Evolutionary conservation across 2,888 invertebrate species (phyloP).

Genomic region (Cerastoderma edule): DNA sequence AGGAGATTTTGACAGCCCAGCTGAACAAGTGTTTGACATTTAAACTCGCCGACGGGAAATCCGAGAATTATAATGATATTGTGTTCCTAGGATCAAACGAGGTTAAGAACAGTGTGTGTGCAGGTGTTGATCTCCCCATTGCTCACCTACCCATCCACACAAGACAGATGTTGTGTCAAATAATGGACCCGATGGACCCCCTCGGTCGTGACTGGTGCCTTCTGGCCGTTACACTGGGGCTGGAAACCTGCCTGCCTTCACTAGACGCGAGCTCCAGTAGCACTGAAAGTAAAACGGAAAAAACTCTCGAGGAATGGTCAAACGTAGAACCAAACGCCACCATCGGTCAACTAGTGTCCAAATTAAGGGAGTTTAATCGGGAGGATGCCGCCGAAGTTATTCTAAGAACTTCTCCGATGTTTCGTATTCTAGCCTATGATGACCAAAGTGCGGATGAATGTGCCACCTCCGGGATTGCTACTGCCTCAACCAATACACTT

Average conservation of each 20-base stretch:
- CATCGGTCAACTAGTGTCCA: slow-evolving; percentile 86
- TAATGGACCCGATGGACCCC: slow-evolving; percentile 85
- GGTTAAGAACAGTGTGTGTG: slow-evolving; percentile 83
- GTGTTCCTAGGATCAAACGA: slow-evolving; percentile 87
- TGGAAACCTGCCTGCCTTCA: slow-evolving; percentile 86
- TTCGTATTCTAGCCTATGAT: slow-evolving; percentile 72
- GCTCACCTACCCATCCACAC: slow-evolving; percentile 87
- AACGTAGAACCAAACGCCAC: slow-evolving; percentile 83
- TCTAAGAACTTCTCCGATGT: slow-evolving; percentile 84
- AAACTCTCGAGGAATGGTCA: slow-evolving; percentile 85
- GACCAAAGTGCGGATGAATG: slow-evolving; percentile 77
- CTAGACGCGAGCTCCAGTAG: slow-evolving; percentile 83
- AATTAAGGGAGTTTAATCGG: slow-evolving; percentile 87
- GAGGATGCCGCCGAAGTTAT: slow-evolving; percentile 87
- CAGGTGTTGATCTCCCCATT: slow-evolving; percentile 87
- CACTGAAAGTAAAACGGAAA: slow-evolving; percentile 82
- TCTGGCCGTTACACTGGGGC: slow-evolving; percentile 85
- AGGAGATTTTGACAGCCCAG: slow-evolving; percentile 84
- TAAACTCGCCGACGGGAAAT: slow-evolving; percentile 83
- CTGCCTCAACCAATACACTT: slow-evolving; percentile 78
- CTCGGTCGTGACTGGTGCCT: slow-evolving; percentile 87
- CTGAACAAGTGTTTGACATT: slow-evolving; percentile 82
- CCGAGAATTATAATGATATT: slow-evolving; percentile 86
- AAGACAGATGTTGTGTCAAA: slow-evolving; percentile 84
- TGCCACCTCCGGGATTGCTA: slow-evolving; percentile 62